Percentiles rank a stretch among this genome's conserved stretches.
Evolutionary conservation across 2,888 invertebrate genomes (phyloP).

Genomic region (Orthosia gracilis): DNA sequence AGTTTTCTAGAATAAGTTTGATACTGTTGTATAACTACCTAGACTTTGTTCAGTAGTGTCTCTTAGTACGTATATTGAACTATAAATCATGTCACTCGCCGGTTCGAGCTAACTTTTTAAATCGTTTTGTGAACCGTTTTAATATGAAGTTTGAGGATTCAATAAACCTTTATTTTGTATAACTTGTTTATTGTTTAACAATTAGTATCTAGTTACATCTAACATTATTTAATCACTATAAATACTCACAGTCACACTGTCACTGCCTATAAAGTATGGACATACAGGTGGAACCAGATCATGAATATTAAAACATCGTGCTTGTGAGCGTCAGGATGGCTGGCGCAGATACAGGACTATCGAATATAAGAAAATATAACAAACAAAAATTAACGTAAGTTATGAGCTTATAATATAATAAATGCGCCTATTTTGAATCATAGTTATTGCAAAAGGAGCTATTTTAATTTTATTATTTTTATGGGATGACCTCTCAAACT

Average conservation of each 20-base stretch:
- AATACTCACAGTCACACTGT: background rate
- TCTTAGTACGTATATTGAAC: background rate
- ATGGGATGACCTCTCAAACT: too few species aligned
- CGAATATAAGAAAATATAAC: too few species aligned
- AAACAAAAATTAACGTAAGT: too few species aligned
- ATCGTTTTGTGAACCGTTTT: constrained; percentile 52
- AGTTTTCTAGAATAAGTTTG: background rate
- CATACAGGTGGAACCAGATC: background rate
- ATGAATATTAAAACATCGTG: background rate
- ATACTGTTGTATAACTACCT: background rate
- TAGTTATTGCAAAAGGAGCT: background rate
- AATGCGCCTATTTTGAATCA: background rate
- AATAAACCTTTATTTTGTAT: constrained; percentile 44
- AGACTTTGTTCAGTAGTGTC: constrained; percentile 8
- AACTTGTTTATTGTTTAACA: constrained; percentile 51
- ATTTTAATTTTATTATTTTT: too few species aligned
- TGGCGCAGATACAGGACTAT: background rate
- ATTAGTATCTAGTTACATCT: constrained; percentile 36
- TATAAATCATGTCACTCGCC: constrained; percentile 12
- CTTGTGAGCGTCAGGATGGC: background rate
- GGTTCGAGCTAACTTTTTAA: constrained; percentile 22
- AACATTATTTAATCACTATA: constrained; percentile 13
- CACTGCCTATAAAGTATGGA: background rate
- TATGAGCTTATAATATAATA: background rate
- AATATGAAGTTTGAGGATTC: constrained; percentile 48